Percentiles rank a stretch among this genome's conserved stretches.
Conservation (phyloP, 2,888 invertebrate species). For the Microchrysa polita region DNA sequence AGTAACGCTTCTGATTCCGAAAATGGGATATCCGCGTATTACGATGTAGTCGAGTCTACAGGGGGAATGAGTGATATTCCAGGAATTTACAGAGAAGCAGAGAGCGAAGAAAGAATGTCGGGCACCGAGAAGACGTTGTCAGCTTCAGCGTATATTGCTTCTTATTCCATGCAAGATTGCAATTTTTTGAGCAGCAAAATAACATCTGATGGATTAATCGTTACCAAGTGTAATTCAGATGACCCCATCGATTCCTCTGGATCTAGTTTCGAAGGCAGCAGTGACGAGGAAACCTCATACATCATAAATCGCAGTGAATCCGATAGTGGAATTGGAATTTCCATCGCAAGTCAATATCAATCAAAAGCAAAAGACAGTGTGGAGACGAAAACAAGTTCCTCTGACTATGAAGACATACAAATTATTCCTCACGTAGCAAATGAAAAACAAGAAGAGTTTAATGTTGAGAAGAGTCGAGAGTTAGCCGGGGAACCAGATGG, state of each 20-base stretch:
- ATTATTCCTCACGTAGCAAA: constrained; percentile 53
- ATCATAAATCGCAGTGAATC: constrained; percentile 65
- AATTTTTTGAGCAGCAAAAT: constrained; percentile 65
- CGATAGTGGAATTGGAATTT: constrained; percentile 64
- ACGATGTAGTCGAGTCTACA: constrained; percentile 63
- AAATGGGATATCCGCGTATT: constrained; percentile 63
- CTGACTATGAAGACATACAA: constrained; percentile 64
- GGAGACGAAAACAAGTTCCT: constrained; percentile 61
- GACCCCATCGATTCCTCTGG: constrained; percentile 64
- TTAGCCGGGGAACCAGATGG: constrained; percentile 87
- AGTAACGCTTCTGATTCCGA: constrained; percentile 72
- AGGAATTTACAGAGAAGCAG: constrained; percentile 29
- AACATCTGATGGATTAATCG: constrained; percentile 63
- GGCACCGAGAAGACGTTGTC: constrained; percentile 53
- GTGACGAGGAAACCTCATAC: constrained; percentile 62
- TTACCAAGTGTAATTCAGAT: constrained; percentile 63
- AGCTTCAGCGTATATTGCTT: constrained; percentile 63
- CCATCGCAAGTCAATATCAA: constrained; percentile 60
- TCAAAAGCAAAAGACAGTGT: constrained; percentile 52
- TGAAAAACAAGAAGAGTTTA: constrained; percentile 56
- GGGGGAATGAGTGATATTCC: constrained; percentile 47
- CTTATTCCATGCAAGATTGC: constrained; percentile 63
- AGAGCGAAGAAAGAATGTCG: constrained; percentile 25
- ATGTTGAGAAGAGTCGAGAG: constrained; percentile 76
- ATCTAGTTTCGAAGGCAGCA: constrained; percentile 64